Base-by-base conservation (phyloP, 1,140 invertebrate genomes). In the Papilio machaon region DNA sequence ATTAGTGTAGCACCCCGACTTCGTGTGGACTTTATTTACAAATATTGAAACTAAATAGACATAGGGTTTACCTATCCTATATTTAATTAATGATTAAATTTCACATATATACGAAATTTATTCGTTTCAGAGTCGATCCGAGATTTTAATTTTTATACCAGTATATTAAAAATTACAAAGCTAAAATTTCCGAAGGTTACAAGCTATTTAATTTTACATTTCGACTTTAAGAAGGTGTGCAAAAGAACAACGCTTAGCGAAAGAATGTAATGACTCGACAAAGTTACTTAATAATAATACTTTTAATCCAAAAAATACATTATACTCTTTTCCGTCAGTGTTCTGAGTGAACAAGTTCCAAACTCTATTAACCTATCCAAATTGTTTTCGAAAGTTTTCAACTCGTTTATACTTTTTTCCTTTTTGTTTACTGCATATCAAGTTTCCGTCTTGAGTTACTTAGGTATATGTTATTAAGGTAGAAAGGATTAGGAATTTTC, bases 321-420 rank as follows among this genome's bases (percentile, higher is more conserved):
- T 35, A 67, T 70, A 35, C 23, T 70, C 11, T 67, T 38, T 70
- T 23, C 64, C 64, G 23, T 70, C 64, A 38, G 23, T 35, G 30
- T 70, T 35, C 64, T 35, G 64, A 35, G 30, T 35, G 64, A 70
- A 70, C 30, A 70, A 70, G 11, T 70, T 70, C 23, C 64, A 30
- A 70, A 70, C 64, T 70, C 64, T 70, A 70, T 70, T 70, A 70
- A 70, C 64, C 64, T 70, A 70, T 70, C 64, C 30, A 35, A 70
- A 70, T 70, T 70, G 64, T 70, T 70, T 70, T 70, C 38, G 30
- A 70, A 70, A 70, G 64, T 70, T 70, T 70, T 70, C 13, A 70
- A 70, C 64, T 70, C 64, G 64, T 70, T 70, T 70, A 70, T 23
- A 64, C n/a, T 7, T 70, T 70, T 67, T 35, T 70, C 64, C 64